These are phyloP conservation scores for Halcyon senegalensis DNA, from an alignment of 2,113 vertebrate species.

Conservation along the genomic window DNA sequence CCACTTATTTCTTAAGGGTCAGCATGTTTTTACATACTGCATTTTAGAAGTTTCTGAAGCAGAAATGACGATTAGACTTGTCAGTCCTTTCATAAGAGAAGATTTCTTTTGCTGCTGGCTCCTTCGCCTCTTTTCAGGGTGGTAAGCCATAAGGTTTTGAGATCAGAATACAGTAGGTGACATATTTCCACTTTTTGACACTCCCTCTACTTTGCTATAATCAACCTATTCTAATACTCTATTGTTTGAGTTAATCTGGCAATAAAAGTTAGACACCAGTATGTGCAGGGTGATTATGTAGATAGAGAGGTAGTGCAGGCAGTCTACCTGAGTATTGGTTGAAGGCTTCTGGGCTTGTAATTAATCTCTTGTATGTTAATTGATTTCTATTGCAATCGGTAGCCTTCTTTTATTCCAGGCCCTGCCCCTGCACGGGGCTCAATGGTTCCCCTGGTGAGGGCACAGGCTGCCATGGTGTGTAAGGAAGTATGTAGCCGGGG, in stretches of 20 bases:
- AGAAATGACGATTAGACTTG: neutral
- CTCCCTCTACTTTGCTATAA: neutral
- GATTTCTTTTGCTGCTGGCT: neutral
- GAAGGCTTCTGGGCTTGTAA: neutral
- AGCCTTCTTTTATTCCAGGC: neutral
- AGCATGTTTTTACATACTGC: conserved; percentile 19
- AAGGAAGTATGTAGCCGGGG: neutral
- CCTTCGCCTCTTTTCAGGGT: neutral
- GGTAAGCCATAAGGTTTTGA: conserved; percentile 4
- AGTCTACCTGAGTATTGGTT: neutral
- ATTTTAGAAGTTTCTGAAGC: conserved; percentile 43
- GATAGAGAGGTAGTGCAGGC: neutral
- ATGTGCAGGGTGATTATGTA: too few relatives aligned
- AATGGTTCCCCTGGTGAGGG: neutral
- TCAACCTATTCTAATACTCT: neutral
- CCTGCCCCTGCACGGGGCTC: too few relatives aligned
- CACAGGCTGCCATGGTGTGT: rapidly evolving
- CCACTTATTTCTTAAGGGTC: conserved; percentile 41
- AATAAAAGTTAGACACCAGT: neutral
- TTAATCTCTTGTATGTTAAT: neutral
- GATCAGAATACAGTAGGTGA: neutral
- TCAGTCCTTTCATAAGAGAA: neutral
- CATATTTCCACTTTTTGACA: neutral
- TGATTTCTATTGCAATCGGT: rapidly evolving
- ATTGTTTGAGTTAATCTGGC: neutral